Percentiles rank a stretch among this genome's conserved stretches.
These are phyloP conservation scores for Tenthredo amoena DNA, from an alignment of 2,888 invertebrate genomes.

Conservation along the genomic window DNA sequence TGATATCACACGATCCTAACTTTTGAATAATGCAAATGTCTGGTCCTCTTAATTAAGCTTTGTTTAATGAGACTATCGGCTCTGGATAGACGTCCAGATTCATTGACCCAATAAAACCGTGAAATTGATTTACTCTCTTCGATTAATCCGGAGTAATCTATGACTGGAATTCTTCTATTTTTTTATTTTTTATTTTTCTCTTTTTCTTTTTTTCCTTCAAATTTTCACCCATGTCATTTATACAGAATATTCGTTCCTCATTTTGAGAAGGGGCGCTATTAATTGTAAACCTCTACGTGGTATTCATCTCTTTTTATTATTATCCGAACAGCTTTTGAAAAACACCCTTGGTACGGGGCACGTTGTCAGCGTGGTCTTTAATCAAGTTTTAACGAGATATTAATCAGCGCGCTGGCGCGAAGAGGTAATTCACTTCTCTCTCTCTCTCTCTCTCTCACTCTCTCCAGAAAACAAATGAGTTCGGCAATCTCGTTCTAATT, in stretches of 20 bases:
- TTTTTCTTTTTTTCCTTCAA: neutral
- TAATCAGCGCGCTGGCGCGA: constrained; percentile 37
- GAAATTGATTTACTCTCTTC: neutral
- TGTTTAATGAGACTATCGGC: constrained; percentile 39
- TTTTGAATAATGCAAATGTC: constrained; percentile 50
- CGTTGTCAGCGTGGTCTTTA: constrained; percentile 40
- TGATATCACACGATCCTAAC: constrained; percentile 42
- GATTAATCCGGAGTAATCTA: neutral
- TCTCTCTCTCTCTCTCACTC: neutral
- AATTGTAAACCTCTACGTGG: neutral
- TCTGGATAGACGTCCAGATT: neutral
- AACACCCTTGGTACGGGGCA: constrained; percentile 15
- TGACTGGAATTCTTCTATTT: neutral
- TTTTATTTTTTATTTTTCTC: neutral
- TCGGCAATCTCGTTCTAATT: constrained; percentile 30
- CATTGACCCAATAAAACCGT: neutral
- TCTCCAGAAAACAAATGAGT: constrained; percentile 29
- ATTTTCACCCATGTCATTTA: neutral
- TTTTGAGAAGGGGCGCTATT: neutral
- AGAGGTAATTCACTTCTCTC: constrained; percentile 16
- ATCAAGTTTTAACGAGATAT: constrained; percentile 49
- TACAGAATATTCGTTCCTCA: neutral
- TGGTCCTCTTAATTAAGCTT: constrained; percentile 46
- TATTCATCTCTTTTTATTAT: neutral
- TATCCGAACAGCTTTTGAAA: constrained; percentile 17